Evolutionary conservation across 1,140 invertebrate genomes (phyloP), one percentile per base, ranked within the genome.

Genomic region (Nomia melanderi): DNA sequence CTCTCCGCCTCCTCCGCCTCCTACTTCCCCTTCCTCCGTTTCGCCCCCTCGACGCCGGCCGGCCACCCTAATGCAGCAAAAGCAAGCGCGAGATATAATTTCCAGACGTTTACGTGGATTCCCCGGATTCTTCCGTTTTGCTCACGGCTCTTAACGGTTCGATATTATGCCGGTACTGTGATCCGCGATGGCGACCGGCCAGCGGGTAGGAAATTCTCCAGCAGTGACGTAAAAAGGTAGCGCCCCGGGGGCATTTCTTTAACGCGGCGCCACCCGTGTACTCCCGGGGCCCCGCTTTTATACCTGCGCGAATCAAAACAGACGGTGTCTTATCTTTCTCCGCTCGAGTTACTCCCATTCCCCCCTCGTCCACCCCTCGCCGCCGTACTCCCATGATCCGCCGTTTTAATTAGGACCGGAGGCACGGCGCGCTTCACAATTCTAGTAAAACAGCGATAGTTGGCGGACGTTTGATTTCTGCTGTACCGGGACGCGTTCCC

Each of bases 221-320:
- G 74, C 77, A 84, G 77, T 88, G 86, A 88, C 84, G 84, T 84
- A 88, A 88, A 88, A 86, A 83, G 85, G 70, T 78, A 69, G 47
- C 81, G 76, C 81, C 80, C 85, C 78, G 71, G 31, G 60, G 81
- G 82, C 84, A 65, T 77, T 85, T 88, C 81, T 83, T 83, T 77
- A 65, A 78, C 69, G 29, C 86, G 86, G 85, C 85, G 85, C 86
- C 86, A 87, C 84, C 77, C 67, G 50, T 66, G 29, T 17, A 47
- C 56, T 5, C 50, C 25, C 27, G 50, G 25, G 17, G 44, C 17
- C 12, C 20, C 27, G 3, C 27, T n/a, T 50, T 63, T 27, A 31
- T 44, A 41, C 11, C n/a, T n/a, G 20, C 54, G 29, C 62, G 47
- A 56, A 66, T 74, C 62, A 66, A 65, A 54, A 64, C 29, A 73